Conservation (phyloP, 1,140 invertebrate species). For the Campoletis sonorensis region DNA sequence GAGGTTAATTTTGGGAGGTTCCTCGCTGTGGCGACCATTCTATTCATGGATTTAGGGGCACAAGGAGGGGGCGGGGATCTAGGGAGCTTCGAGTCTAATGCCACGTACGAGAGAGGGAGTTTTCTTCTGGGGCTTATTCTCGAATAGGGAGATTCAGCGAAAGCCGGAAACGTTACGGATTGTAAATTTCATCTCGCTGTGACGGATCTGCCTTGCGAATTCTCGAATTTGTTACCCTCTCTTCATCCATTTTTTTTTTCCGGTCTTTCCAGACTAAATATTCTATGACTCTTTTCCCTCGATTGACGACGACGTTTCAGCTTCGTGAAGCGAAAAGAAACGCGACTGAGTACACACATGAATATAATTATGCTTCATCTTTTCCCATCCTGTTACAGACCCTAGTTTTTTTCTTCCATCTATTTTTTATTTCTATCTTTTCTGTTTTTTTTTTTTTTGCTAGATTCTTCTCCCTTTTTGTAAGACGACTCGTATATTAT, state of each 20-base stretch:
- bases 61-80: neutral
- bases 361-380: constrained; percentile 59
- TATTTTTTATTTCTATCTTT: neutral
- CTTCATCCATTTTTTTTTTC: neutral
- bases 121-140: neutral
- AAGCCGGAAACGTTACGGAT: constrained; percentile 70
- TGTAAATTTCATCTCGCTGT: constrained; percentile 65
- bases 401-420: neutral
- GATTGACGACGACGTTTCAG: constrained; percentile 28
- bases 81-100: neutral
- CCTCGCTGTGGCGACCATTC: neutral
- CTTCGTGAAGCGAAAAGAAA: constrained; percentile 18
- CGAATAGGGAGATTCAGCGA: constrained; percentile 13
- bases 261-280: neutral
- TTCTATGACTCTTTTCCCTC: neutral
- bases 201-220: constrained; percentile 40
- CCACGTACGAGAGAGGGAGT: neutral
- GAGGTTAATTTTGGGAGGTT: neutral
- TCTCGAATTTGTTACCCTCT: constrained; percentile 33
- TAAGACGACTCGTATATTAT: constrained; percentile 31
- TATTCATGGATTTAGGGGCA: neutral
- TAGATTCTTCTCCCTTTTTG: neutral
- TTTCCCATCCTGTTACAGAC: neutral
- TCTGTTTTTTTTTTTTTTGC: no score
- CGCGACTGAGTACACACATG: constrained; percentile 52